A percentile compares a stretch with the other conserved stretches of the same genome.
phyloP scores from a whole-genome alignment of 1,140 invertebrate species.

The Bombus superbus region DNA sequence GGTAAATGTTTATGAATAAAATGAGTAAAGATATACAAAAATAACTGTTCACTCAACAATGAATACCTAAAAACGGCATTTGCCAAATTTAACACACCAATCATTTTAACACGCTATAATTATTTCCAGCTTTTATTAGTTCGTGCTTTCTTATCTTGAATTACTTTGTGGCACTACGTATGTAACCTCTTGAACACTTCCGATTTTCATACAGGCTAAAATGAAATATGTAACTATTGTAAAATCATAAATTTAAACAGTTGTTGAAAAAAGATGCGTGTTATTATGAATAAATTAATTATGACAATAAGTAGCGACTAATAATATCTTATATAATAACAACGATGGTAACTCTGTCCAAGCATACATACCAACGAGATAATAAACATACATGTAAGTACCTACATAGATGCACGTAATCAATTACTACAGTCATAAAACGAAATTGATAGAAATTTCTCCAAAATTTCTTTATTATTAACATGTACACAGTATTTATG shows the following conservation, averaged over 20 bases:
- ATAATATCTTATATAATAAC: background rate
- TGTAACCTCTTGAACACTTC: background rate
- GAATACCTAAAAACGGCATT: constrained; percentile 27
- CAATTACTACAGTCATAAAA: background rate
- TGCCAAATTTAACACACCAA: background rate
- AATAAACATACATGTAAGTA: background rate
- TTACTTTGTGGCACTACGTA: too few species aligned
- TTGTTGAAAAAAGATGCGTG: background rate
- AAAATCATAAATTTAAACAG: background rate
- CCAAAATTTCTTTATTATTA: background rate
- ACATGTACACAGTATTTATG: background rate
- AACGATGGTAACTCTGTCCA: background rate
- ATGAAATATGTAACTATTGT: background rate
- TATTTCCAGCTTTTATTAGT: background rate
- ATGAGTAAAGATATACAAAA: background rate
- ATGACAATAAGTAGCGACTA: too few species aligned
- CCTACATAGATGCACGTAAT: too few species aligned
- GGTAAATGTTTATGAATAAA: background rate
- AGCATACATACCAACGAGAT: background rate
- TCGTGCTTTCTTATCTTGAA: background rate
- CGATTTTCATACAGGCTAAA: background rate
- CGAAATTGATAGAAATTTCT: background rate
- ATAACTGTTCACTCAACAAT: background rate
- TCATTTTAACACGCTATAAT: background rate
- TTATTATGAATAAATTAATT: background rate